Evolutionary conservation across 1,140 invertebrate species (phyloP), one percentile per base, ranked within the genome.

Genomic region (Drosophila ficusphila): DNA sequence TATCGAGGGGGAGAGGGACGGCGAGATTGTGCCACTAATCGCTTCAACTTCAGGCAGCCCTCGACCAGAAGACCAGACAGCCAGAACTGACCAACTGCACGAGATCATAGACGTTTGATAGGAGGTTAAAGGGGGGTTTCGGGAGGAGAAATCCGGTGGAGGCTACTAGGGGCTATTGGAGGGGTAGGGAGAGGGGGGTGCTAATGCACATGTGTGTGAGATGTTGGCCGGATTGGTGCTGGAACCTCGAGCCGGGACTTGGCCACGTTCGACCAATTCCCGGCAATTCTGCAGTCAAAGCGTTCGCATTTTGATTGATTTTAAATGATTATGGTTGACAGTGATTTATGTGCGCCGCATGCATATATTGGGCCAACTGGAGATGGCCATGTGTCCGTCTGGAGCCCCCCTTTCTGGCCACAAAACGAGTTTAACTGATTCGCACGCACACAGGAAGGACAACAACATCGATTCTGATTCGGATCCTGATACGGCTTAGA

Each of bases 271-370:
- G 68, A 53, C 65, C 86, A 90, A 88, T 85, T 89, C 79, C 81
- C 76, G 82, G 82, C 82, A 88, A 90, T 90, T 90, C 79, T 88
- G 82, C 82, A 90, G 81, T 83, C 88, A 83, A 88, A 88, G 89
- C 89, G 89, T 86, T 90, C 81, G 89, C 72, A 90, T 90, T 90
- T 90, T 90, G 89, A 90, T 90, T 90, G 89, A 90, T 90, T 90
- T 90, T 90, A 90, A 90, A 90, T 90, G 89, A 90, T 90, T 90
- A 90, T 86, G 81, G 89, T 90, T 90, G 89, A 90, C 89, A 90
- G 89, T 90, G 89, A 90, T 90, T 90, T 90, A 90, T 90, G 89
- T 89, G 81, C 68, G 76, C 76, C 72, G 70, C 88, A 83, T 90
- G 88, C 81, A 88, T 90, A 90, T 90, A 90, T 88, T 90, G 88